These are phyloP conservation scores for Drosophila bifasciata DNA, from an alignment of 1,140 invertebrate species.

Conservation along the genomic window DNA sequence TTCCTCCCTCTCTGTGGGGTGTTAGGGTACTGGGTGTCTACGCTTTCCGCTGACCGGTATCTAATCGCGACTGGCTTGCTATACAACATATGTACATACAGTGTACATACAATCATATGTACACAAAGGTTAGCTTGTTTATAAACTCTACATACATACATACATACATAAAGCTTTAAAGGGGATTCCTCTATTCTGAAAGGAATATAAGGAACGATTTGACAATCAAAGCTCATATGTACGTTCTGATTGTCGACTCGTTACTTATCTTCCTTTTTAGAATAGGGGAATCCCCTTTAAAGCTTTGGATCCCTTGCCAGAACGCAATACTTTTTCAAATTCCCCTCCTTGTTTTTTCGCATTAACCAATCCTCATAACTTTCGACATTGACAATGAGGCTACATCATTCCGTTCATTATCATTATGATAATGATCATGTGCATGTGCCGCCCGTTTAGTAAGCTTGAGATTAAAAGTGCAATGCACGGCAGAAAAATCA, in stretches of 20 bases:
- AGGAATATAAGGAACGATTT: too few species aligned
- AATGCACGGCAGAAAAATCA: constrained; percentile 27
- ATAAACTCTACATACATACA: too few species aligned
- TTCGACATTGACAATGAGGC: constrained; percentile 45
- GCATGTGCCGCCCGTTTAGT: constrained; percentile 32
- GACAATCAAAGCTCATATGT: too few species aligned
- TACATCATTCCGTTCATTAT: constrained; percentile 26
- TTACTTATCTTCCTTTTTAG: background rate
- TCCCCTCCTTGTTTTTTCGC: background rate
- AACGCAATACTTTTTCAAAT: constrained; percentile 2
- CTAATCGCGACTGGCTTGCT: too few species aligned
- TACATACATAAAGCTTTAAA: too few species aligned
- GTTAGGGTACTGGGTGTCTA: too few species aligned
- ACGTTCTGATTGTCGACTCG: background rate
- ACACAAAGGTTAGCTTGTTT: background rate
- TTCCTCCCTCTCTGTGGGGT: too few species aligned
- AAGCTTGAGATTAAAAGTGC: constrained; percentile 36
- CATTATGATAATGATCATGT: too few species aligned
- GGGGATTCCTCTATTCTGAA: too few species aligned
- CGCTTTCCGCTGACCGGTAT: too few species aligned
- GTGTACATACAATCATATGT: too few species aligned
- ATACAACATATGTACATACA: too few species aligned
- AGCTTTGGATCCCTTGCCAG: background rate
- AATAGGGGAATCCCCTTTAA: constrained; percentile 3
- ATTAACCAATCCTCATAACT: constrained; percentile 15